These are phyloP conservation scores for Drosophila virilis DNA, from an alignment of 1,140 invertebrate genomes.

Conservation along the genomic window DNA sequence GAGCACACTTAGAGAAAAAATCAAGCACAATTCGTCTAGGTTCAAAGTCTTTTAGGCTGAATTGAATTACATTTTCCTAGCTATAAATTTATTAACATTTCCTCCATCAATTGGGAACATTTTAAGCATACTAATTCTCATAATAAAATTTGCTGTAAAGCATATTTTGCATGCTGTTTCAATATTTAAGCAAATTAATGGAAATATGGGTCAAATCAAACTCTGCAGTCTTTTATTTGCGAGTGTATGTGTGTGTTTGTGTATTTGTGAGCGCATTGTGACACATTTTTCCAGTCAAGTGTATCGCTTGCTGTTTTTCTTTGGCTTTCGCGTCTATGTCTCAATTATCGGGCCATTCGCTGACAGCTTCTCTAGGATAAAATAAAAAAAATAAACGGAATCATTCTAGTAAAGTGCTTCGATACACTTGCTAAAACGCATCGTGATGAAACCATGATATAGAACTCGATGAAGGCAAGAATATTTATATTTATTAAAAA, in stretches of 20 bases:
- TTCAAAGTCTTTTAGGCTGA: no score
- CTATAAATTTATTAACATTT: no score
- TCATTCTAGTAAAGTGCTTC: background rate
- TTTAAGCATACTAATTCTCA: no score
- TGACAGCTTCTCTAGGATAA: constrained; percentile 35
- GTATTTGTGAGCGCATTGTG: constrained; percentile 17
- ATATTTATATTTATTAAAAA: no score
- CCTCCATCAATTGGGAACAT: no score
- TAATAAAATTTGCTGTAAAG: no score
- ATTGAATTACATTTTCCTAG: no score
- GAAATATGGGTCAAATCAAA: no score
- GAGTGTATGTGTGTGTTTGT: constrained; percentile 1
- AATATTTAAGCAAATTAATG: no score
- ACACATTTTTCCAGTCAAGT: constrained; percentile 38
- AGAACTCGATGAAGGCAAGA: background rate
- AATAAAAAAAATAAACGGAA: constrained; percentile 22
- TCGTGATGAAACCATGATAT: background rate
- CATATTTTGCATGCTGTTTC: no score
- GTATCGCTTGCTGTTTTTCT: constrained; percentile 26
- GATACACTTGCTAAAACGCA: background rate
- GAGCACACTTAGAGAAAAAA: background rate
- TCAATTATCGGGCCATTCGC: constrained; percentile 46
- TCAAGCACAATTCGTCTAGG: no score
- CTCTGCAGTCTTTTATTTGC: background rate
- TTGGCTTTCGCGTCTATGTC: constrained; percentile 14